Evolutionary conservation across 1,140 invertebrate species (phyloP).

Genomic region (Calephelis virginiensis): DNA sequence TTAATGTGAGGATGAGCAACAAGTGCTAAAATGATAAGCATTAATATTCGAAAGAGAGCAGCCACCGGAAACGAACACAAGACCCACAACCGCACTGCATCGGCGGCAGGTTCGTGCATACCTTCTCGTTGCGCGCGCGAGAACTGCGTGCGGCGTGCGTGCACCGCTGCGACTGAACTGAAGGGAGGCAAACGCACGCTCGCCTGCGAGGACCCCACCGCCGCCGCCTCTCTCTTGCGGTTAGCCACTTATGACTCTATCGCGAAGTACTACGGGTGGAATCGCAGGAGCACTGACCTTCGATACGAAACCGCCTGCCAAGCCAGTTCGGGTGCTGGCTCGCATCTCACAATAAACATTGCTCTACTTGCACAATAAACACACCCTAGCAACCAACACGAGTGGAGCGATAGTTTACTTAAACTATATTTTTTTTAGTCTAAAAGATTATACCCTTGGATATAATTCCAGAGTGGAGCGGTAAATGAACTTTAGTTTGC

Average conservation of each 20-base stretch:
- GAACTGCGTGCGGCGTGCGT: slow-evolving; percentile 75
- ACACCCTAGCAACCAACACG: slow-evolving; percentile 26
- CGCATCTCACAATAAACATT: slow-evolving; percentile 38
- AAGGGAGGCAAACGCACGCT: slow-evolving; percentile 56
- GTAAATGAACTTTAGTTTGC: background rate
- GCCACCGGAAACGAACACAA: slow-evolving; percentile 67
- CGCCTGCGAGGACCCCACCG: slow-evolving; percentile 64
- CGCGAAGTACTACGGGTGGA: slow-evolving; percentile 61
- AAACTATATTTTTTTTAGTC: background rate
- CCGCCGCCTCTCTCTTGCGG: slow-evolving; percentile 61
- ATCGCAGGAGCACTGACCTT: slow-evolving; percentile 70
- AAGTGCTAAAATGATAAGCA: slow-evolving; percentile 26
- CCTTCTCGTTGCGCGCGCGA: slow-evolving; percentile 74
- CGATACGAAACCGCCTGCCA: slow-evolving; percentile 41
- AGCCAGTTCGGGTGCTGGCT: slow-evolving; percentile 44
- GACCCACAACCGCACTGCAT: slow-evolving; percentile 35
- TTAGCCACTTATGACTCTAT: slow-evolving; percentile 65
- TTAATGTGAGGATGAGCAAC: slow-evolving; percentile 25
- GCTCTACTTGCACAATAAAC: slow-evolving; percentile 44
- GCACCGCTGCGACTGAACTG: slow-evolving; percentile 72
- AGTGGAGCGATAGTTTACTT: slow-evolving; percentile 13
- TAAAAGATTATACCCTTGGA: background rate
- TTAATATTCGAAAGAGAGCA: slow-evolving; percentile 46
- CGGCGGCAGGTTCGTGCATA: slow-evolving; percentile 49
- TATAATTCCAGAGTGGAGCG: background rate